These are phyloP conservation scores for Fregetta grallaria DNA, from an alignment of 2,113 vertebrate genomes.

Conservation along the genomic window DNA sequence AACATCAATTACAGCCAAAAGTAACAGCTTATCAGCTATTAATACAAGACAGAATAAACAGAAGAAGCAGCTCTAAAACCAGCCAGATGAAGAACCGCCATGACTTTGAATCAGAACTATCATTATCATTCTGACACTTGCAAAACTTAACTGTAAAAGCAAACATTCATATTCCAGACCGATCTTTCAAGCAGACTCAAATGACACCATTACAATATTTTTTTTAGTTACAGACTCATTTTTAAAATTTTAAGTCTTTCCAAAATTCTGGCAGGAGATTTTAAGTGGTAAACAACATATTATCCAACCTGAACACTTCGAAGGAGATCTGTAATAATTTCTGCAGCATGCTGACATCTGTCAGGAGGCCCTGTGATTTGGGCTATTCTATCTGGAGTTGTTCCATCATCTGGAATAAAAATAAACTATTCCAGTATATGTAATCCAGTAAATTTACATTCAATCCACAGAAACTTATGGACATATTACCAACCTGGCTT, in stretches of 20 bases:
- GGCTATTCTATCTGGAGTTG: conserved; percentile 96
- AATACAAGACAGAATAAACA: background rate
- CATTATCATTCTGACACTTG: background rate
- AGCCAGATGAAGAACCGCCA: background rate
- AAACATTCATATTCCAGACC: background rate
- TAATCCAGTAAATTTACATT: background rate
- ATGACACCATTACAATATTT: background rate
- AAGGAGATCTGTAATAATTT: conserved; percentile 96
- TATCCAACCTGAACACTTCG: conserved; percentile 88
- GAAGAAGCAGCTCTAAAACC: background rate
- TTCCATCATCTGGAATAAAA: conserved; percentile 88
- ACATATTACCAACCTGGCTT: conserved; percentile 84
- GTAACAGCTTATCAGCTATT: background rate
- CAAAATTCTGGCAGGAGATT: background rate
- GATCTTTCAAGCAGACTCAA: background rate
- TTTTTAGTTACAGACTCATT: background rate
- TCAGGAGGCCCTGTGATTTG: conserved; percentile 97
- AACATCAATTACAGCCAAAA: background rate
- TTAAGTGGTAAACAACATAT: background rate
- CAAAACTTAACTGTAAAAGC: background rate
- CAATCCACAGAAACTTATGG: background rate
- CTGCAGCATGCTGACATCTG: conserved; percentile 93
- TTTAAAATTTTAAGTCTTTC: background rate
- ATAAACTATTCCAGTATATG: background rate
- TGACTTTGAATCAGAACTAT: background rate